Conservation (phyloP, 1,140 invertebrate species). For the Drosophila busckii region DNA sequence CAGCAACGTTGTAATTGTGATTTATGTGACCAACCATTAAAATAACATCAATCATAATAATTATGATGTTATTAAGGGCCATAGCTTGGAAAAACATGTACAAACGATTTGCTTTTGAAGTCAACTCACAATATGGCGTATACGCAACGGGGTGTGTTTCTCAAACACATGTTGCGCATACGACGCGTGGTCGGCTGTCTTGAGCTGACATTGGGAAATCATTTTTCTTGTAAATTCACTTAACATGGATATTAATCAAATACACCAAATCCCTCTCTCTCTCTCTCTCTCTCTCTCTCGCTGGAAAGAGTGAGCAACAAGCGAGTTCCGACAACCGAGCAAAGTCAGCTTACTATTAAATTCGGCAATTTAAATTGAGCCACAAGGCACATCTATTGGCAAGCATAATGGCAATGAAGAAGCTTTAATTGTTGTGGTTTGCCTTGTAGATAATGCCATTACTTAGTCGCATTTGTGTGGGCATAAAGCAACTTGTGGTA, state of each 20-base stretch:
- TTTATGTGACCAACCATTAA: conserved; percentile 1
- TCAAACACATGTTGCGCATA: conserved; percentile 27
- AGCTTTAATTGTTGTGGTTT: conserved; percentile 50
- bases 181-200: neutral
- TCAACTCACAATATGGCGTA: neutral
- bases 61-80: conserved; percentile 31
- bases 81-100: neutral
- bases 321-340: too few species aligned
- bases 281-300: neutral
- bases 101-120: conserved; percentile 28
- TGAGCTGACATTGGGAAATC: conserved; percentile 3
- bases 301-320: neutral
- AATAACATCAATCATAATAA: conserved; percentile 29
- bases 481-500: neutral
- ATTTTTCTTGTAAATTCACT: conserved; percentile 41
- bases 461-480: conserved; percentile 32
- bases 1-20: neutral
- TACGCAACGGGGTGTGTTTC: neutral
- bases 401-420: too few species aligned
- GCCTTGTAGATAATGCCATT: conserved; percentile 15
- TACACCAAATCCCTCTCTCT: neutral
- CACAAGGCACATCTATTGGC: too few species aligned
- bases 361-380: conserved; percentile 50
- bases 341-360: conserved; percentile 38
- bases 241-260: conserved; percentile 47